Evolutionary conservation across 2,888 invertebrate species (phyloP).

Genomic region (Agrochola lychnidis): DNA sequence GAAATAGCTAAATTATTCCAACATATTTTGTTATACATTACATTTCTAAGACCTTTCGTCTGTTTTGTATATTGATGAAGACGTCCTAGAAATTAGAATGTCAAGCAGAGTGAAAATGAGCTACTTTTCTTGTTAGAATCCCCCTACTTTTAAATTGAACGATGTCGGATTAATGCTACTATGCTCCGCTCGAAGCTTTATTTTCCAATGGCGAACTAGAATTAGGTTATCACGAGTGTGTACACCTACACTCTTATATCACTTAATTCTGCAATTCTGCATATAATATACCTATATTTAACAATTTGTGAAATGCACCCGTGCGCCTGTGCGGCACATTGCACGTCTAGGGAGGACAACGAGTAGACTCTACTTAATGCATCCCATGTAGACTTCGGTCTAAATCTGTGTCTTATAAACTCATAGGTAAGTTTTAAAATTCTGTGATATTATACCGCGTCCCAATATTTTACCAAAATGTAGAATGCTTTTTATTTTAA

Average conservation of each 20-base stretch:
- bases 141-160: slow-evolving; percentile 10
- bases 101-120: slow-evolving; percentile 1
- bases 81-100: slow-evolving; percentile 5
- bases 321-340: not conserved
- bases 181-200: not conserved
- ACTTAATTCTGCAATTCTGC: not conserved
- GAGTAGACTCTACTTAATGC: slow-evolving; percentile 9
- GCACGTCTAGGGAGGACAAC: slow-evolving; percentile 1
- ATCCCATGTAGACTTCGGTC: not conserved
- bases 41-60: not conserved
- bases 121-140: slow-evolving; percentile 2
- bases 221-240: not conserved
- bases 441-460: not conserved
- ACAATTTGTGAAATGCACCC: slow-evolving; percentile 19
- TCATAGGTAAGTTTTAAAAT: slow-evolving; percentile 6
- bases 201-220: not conserved
- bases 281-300: slow-evolving; percentile 3
- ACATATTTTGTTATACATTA: not conserved
- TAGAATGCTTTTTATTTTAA: not conserved
- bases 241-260: not conserved
- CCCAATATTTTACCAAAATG: not conserved
- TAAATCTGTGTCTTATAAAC: slow-evolving; percentile 4
- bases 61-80: slow-evolving; percentile 10
- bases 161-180: not conserved
- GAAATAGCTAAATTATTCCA: not conserved